phyloP scores from a whole-genome alignment of 2,888 invertebrate genomes.

The Epirrhoe alternata region DNA sequence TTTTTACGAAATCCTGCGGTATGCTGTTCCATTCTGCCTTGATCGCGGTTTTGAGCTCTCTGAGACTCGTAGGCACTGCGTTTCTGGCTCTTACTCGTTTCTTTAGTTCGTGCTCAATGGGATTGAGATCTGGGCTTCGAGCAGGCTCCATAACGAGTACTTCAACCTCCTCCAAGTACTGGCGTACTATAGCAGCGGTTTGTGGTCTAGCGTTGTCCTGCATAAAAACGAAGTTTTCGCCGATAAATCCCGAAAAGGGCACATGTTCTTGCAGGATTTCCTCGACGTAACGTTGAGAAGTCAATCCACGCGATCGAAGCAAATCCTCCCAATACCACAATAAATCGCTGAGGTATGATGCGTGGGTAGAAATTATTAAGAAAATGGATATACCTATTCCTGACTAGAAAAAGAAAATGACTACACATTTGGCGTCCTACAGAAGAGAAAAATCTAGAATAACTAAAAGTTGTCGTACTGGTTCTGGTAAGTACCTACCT shows the following conservation, averaged over 20 bases:
- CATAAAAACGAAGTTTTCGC: slow-evolving; percentile 9
- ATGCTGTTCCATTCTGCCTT: not conserved
- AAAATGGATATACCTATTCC: not conserved
- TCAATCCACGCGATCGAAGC: too few species aligned
- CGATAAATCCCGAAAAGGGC: slow-evolving; percentile 1
- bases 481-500: not conserved
- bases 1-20: not conserved
- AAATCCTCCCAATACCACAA: too few species aligned
- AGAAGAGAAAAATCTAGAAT: not conserved
- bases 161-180: slow-evolving; percentile 14
- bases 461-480: not conserved
- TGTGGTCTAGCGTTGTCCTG: slow-evolving; percentile 13
- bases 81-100: not conserved
- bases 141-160: slow-evolving; percentile 12
- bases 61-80: not conserved
- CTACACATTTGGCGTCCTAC: not conserved
- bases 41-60: too few species aligned
- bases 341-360: too few species aligned
- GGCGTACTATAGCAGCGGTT: slow-evolving; percentile 12
- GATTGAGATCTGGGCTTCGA: slow-evolving; percentile 12
- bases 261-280: not conserved
- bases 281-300: too few species aligned
- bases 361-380: too few species aligned
- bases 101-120: slow-evolving; percentile 2
- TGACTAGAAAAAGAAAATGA: not conserved